Percentiles rank a stretch among this genome's conserved stretches.
These are phyloP conservation scores for Eupeodes latifasciatus DNA, from an alignment of 2,888 invertebrate species.

Conservation along the genomic window DNA sequence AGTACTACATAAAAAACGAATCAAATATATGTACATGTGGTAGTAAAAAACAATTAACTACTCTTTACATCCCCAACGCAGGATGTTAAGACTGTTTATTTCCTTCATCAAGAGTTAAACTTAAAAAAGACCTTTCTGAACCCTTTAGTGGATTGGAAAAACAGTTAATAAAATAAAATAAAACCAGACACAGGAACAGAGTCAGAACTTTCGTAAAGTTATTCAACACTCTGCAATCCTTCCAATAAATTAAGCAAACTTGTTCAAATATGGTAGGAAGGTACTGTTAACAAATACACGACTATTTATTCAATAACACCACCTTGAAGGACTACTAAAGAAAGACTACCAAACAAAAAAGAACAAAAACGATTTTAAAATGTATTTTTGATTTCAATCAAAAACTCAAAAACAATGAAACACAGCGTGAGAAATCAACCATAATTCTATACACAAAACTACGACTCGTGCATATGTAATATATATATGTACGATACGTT, in stretches of 20 bases:
- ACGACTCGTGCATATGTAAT: too few species aligned
- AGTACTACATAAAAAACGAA: too few species aligned
- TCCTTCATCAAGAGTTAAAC: too few species aligned
- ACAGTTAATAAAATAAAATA: too few species aligned
- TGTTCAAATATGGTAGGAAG: not conserved
- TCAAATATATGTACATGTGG: too few species aligned
- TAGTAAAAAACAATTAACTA: too few species aligned
- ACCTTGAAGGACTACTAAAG: not conserved
- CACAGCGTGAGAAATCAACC: slow-evolving; percentile 36
- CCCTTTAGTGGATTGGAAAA: too few species aligned
- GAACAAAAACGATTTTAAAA: not conserved
- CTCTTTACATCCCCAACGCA: too few species aligned
- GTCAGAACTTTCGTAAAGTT: not conserved
- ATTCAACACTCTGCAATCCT: not conserved
- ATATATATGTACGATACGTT: too few species aligned
- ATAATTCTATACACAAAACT: not conserved
- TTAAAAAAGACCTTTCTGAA: too few species aligned
- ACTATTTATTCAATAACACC: not conserved
- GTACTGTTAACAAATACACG: not conserved
- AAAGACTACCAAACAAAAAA: not conserved
- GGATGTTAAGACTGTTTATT: too few species aligned
- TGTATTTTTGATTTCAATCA: slow-evolving; percentile 30
- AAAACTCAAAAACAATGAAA: slow-evolving; percentile 8
- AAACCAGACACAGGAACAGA: too few species aligned
- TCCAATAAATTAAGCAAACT: not conserved